Evolutionary conservation across 2,888 invertebrate genomes (phyloP), one percentile per base, ranked within the genome.

Genomic region (Enchytraeus crypticus): DNA sequence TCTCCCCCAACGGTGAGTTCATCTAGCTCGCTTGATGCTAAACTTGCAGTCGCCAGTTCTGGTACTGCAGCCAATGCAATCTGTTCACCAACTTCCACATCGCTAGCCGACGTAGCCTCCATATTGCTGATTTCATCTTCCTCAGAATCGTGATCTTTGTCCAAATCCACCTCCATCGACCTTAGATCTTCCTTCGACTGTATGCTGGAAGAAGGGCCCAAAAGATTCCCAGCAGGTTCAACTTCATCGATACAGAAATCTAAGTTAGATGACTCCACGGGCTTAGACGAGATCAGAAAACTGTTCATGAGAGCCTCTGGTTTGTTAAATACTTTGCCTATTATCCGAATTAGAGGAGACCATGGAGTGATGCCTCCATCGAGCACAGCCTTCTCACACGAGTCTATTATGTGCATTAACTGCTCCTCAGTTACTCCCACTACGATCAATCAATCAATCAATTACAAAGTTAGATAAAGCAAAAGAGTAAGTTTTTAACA

Each of bases 81-180:
- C n/a, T n/a, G n/a, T n/a, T n/a, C n/a, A n/a, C n/a, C n/a, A 11
- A 18, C 11, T 18, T 38, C 38, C 38, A 11, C 38, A n/a, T 26
- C 53, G 33, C 45, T 56, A 29, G 38, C 47, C 1, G 56, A 30
- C 27, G n/a, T 58, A 30, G 56, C 59, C 26, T 45, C 58, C 18
- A 23, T 21, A 5, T 21, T 26, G 27, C 45, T 54, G 33, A 30
- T 23, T 32, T 51, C 62, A 60, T 70, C 77, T 62, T 73, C 71
- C 29, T 80, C 79, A 38, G 18, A 38, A 33, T 92, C 91, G 71
- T 88, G 86, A 74, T 92, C 92, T 80, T 92, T 92, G 71, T 92
- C 92, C 66, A 86, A 84, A 75, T 92, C 91, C 57, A 85, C 86
- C 75, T 88, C 87, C 61, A 87, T 79, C 5, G 85, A 83, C 57